phyloP scores from a whole-genome alignment of 2,888 invertebrate genomes.

The Cancer borealis region DNA sequence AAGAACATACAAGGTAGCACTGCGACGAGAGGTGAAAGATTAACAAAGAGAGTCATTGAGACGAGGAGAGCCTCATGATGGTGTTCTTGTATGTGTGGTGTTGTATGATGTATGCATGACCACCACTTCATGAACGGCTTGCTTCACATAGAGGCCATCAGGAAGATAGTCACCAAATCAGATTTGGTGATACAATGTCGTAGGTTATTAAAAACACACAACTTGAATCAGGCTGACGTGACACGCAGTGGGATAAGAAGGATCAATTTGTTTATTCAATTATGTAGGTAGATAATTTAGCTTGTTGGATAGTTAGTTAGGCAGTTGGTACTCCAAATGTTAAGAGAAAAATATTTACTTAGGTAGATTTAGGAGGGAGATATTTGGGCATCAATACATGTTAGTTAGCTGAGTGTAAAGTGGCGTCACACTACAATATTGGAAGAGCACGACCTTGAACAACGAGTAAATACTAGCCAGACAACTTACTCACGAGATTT shows the following conservation, averaged over 20 bases:
- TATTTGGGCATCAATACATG: too few species aligned
- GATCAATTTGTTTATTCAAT: not conserved
- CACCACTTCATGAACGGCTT: not conserved
- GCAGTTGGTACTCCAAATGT: too few species aligned
- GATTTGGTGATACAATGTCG: not conserved
- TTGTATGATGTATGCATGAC: not conserved
- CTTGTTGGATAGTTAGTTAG: not conserved
- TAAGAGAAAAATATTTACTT: too few species aligned
- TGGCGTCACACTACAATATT: too few species aligned
- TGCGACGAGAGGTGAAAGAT: not conserved
- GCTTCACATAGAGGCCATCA: not conserved
- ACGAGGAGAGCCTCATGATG: not conserved
- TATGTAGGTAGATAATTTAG: not conserved
- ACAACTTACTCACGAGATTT: too few species aligned
- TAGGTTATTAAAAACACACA: not conserved
- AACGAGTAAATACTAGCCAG: too few species aligned
- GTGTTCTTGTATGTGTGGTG: too few species aligned
- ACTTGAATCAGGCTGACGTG: not conserved
- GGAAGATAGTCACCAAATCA: not conserved
- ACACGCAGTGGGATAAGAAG: not conserved
- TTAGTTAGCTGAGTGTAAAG: too few species aligned
- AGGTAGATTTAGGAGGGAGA: too few species aligned
- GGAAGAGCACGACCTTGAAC: too few species aligned
- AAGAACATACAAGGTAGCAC: not conserved
- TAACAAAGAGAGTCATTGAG: not conserved